phyloP scores from a whole-genome alignment of 2,797 vertebrate genomes.

The Zenarchopterus dispar region DNA sequence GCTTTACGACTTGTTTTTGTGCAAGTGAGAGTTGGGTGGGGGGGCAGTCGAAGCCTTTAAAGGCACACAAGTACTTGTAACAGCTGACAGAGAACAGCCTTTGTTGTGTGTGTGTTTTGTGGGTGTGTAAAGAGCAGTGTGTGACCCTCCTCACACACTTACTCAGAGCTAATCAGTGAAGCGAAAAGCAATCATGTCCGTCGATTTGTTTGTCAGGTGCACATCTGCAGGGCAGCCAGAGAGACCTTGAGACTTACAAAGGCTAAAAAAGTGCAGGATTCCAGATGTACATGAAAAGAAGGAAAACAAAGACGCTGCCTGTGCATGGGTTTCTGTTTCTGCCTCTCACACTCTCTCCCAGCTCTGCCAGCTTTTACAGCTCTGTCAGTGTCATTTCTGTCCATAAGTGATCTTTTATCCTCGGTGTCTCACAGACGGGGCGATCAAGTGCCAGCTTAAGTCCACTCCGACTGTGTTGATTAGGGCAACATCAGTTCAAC shows the following conservation, averaged over 20 bases:
- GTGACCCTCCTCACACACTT: constrained; percentile 28
- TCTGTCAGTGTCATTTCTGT: constrained; percentile 70
- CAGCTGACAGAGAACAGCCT: background rate
- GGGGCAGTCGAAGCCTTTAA: background rate
- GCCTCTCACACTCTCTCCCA: constrained; percentile 6
- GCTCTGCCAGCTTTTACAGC: constrained; percentile 48
- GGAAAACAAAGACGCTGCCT: constrained; percentile 4
- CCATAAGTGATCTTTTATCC: constrained; percentile 63
- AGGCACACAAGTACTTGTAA: constrained; percentile 19
- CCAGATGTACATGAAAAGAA: constrained; percentile 56
- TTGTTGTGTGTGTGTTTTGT: no score
- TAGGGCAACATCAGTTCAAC: constrained; percentile 49
- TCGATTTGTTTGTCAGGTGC: constrained; percentile 68
- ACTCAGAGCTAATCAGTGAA: background rate
- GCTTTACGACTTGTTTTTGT: constrained; percentile 27
- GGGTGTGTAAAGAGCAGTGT: no score
- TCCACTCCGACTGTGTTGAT: constrained; percentile 33
- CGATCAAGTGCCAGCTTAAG: constrained; percentile 39
- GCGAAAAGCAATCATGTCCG: constrained; percentile 42
- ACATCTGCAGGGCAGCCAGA: constrained; percentile 49
- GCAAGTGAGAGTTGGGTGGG: background rate
- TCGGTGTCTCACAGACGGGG: constrained; percentile 43
- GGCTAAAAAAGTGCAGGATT: constrained; percentile 47
- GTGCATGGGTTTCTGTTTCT: constrained; percentile 36
- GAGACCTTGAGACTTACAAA: constrained; percentile 44